phyloP scores from a whole-genome alignment of 2,113 vertebrate genomes.

The Thomomys bottae region DNA sequence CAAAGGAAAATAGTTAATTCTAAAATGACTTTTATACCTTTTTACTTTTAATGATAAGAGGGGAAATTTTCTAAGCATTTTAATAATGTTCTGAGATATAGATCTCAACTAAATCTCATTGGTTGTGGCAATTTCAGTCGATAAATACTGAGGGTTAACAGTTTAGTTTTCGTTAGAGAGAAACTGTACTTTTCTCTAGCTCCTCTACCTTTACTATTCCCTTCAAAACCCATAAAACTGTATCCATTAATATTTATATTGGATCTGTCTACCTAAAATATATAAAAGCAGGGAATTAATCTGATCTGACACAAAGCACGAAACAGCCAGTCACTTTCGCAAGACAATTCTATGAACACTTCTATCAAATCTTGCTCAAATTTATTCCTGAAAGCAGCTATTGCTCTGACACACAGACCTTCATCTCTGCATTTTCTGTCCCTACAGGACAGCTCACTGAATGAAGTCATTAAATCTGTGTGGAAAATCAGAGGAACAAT shows the following conservation, averaged over 20 bases:
- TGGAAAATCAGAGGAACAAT: conserved; percentile 12
- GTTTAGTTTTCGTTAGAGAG: conserved; percentile 34
- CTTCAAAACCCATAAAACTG: not conserved
- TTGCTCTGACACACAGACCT: not conserved
- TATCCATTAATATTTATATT: not conserved
- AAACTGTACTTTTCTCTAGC: conserved; percentile 14
- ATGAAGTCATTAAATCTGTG: not conserved
- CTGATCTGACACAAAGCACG: conserved; percentile 27
- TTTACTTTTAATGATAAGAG: not conserved
- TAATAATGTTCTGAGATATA: not conserved
- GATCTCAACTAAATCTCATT: not conserved
- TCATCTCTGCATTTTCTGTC: not conserved
- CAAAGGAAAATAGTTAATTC: conserved; percentile 43
- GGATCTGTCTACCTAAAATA: not conserved
- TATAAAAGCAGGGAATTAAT: not conserved
- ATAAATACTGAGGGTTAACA: not conserved
- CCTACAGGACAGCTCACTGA: not conserved
- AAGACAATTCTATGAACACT: conserved; percentile 16
- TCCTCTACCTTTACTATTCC: not conserved
- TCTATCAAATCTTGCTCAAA: conserved; percentile 27
- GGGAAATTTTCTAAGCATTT: conserved; percentile 10
- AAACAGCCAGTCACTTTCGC: not conserved
- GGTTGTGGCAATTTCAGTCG: not conserved
- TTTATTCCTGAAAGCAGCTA: not conserved
- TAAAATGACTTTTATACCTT: conserved; percentile 46